Base-by-base conservation (phyloP, 2,113 vertebrate genomes). In the Proteles cristata region DNA sequence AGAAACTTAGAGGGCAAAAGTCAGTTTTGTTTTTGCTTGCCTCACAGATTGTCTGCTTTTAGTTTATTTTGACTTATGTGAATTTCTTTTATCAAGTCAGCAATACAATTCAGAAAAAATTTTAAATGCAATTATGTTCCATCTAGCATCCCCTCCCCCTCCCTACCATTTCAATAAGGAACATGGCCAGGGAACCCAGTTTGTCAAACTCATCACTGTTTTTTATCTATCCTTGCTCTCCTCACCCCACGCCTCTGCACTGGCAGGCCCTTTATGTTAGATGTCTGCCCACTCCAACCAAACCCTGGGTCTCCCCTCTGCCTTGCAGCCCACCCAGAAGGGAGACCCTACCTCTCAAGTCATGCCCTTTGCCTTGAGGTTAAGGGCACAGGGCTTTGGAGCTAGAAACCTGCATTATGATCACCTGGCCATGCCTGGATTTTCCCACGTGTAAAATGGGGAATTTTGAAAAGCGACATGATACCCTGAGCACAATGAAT, bases 41-140 rank as follows among this genome's bases (percentile, higher is more conserved):
- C 89, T 81, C 85, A 39, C 10, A 39, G 43, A 76, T 25, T 83
- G 96, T 86, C 88, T 92, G 43, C 35, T 61, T 77, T 43, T 89
- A 66, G 45, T 85, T 82, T 58, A 28, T 43, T 88, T 88, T 48
- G 3, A 33, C 28, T 86, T 50, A 63, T 73, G 76, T 84, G 81
- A 43, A 45, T 94, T 93, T 97, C 68, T 92, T 91, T 39, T 16
- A 45, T 48, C 31, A 26, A 81, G 15, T 48, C 48, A 76, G 69
- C 35, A 55, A 26, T 5, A 45, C 10, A 58, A 28, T 28, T 55
- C 85, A 90, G 39, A 74, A 58, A 86, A 58, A 79, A 4, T 48
- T 31, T 17, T 31, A 77, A 48, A 48, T 48, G 74, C 28, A 77
- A 26, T 48, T 50, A 14, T 4, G 0, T 88, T 76, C 85, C n/a